Conservation (phyloP, 2,888 invertebrate species). For the Dolomedes plantarius region DNA sequence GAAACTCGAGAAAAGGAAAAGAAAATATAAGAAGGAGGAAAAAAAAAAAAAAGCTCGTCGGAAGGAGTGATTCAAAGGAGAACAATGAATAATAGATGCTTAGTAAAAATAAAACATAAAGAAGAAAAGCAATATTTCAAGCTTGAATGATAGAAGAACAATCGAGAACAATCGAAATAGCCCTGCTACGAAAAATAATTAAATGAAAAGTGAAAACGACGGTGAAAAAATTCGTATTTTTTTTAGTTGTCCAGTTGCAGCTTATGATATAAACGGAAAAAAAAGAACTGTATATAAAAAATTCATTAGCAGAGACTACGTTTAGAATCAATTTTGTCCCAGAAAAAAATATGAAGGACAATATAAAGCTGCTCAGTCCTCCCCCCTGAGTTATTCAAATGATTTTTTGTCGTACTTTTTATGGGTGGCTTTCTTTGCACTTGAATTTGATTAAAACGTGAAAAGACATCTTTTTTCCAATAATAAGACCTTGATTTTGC, state of each 20-base stretch:
- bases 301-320: background rate
- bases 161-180: slow-evolving; percentile 31
- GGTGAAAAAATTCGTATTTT: slow-evolving; percentile 21
- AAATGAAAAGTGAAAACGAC: slow-evolving; percentile 24
- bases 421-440: too few relatives aligned
- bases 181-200: slow-evolving; percentile 32
- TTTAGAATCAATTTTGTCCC: background rate
- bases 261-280: background rate
- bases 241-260: background rate
- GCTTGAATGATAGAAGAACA: slow-evolving; percentile 17
- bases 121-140: slow-evolving; percentile 34
- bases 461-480: too few relatives aligned
- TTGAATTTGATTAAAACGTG: too few relatives aligned
- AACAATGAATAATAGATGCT: slow-evolving; percentile 19
- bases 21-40: too few relatives aligned
- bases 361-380: too few relatives aligned
- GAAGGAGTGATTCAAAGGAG: background rate
- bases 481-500: too few relatives aligned
- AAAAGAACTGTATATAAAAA: background rate
- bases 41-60: background rate
- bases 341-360: background rate
- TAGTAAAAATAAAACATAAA: slow-evolving; percentile 26
- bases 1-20: background rate
- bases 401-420: too few relatives aligned
- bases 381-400: too few relatives aligned